phyloP scores from a whole-genome alignment of 2,113 vertebrate species.

The Podarcis cretensis region DNA sequence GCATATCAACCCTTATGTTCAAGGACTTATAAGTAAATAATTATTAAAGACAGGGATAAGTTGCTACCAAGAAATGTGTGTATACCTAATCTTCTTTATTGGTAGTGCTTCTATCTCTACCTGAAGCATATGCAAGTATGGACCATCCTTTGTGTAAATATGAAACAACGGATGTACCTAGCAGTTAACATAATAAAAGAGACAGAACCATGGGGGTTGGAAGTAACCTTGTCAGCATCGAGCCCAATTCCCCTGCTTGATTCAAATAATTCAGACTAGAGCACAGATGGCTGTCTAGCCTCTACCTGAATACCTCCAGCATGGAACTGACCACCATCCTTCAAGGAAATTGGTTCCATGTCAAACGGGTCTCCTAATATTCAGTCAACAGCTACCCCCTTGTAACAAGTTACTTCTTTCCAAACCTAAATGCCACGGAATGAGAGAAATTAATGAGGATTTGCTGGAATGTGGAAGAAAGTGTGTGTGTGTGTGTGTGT shows the following conservation, averaged over 20 bases:
- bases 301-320: too few relatives aligned
- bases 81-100: not conserved
- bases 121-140: not conserved
- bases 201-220: not conserved
- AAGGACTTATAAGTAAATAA: constrained; percentile 9
- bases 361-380: too few relatives aligned
- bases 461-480: not conserved
- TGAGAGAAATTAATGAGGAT: not conserved
- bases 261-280: too few relatives aligned
- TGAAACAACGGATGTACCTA: not conserved
- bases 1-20: not conserved
- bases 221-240: not conserved
- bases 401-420: not conserved
- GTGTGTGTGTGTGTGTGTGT: not conserved
- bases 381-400: too few relatives aligned
- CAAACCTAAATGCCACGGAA: not conserved
- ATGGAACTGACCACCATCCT: too few relatives aligned
- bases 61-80: not conserved
- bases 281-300: too few relatives aligned
- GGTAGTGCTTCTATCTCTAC: not conserved
- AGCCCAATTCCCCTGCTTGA: not conserved
- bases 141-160: not conserved
- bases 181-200: not conserved
- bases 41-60: not conserved
- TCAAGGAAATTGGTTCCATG: too few relatives aligned